Base-by-base conservation (phyloP, 2,113 vertebrate genomes). In the Struthidea cinerea region DNA sequence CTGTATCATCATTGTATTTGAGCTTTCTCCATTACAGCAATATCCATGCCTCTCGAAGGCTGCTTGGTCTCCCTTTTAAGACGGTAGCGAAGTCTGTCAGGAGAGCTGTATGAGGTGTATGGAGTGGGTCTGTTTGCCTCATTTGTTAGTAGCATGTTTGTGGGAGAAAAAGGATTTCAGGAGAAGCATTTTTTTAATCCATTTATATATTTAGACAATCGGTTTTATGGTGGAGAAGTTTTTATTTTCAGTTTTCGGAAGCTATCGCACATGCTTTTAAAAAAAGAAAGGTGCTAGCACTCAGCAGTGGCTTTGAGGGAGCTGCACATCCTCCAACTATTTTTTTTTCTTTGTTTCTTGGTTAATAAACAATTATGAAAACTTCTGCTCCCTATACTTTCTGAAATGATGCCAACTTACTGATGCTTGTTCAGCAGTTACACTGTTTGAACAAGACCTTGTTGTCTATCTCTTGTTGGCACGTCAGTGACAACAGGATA, bases 401-500 rank as follows among this genome's bases (percentile, higher is more conserved):
- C 69, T 91, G 67, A 94, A 93, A 82, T 53, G 1, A 68, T 69
- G 53, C 92, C 92, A 80, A 16, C 46, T 79, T 87, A 42, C 71
- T 84, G 63, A 1, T 65, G 65, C 81, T 85, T 91, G 73, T 89
- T 74, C 56, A 94, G 85, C 79, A 88, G 90, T 84, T 96, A 47
- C 19, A 30, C 46, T 77, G 46, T 79, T 84, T 86, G 83, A 97
- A 83, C 37, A 85, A 94, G 94, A 89, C 67, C 42, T 89, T 87
- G 56, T 73, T 93, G 67, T 78, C 82, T 87, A 15, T 97, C 79
- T 97, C 76, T 70, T 63, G 33, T 39, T 94, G 68, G 33, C 74
- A 71, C 35, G 6, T 46, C 19, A 26, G 68, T 94, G 86, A 52
- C 56, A 83, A 64, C 6, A 47, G 49, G 8, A 27, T 76, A 46